These are phyloP conservation scores for Plestiodon gilberti DNA, from an alignment of 2,113 vertebrate species.

Conservation along the genomic window DNA sequence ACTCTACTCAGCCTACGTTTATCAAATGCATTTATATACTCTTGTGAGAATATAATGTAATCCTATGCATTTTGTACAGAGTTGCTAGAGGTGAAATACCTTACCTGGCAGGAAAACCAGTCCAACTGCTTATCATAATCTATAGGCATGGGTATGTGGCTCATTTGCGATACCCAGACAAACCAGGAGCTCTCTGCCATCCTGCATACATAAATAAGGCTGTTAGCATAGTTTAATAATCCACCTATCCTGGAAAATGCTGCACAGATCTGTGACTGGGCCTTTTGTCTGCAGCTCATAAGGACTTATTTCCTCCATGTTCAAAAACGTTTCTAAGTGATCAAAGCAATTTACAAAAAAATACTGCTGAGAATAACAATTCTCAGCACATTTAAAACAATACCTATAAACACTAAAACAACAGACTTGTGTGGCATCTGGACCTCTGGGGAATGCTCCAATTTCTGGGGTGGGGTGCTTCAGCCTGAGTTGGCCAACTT, in stretches of 20 bases:
- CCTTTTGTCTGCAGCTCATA: neutral
- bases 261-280: neutral
- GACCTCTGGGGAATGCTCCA: neutral
- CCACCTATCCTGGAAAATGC: neutral
- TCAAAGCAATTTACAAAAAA: too few species aligned
- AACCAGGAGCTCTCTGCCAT: slow-evolving; percentile 69
- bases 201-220: slow-evolving; percentile 23
- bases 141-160: slow-evolving; percentile 60
- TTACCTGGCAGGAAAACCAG: slow-evolving; percentile 76
- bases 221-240: neutral
- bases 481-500: too few species aligned
- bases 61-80: neutral
- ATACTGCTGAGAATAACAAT: neutral
- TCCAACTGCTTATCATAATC: slow-evolving; percentile 70
- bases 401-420: neutral
- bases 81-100: neutral
- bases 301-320: neutral
- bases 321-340: too few species aligned
- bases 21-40: neutral
- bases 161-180: slow-evolving; percentile 72
- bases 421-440: neutral
- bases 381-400: neutral
- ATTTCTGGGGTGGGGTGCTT: neutral
- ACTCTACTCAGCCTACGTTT: neutral
- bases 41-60: neutral